These are phyloP conservation scores for Oxystoma pomonae DNA, from an alignment of 2,888 invertebrate species.

Conservation along the genomic window DNA sequence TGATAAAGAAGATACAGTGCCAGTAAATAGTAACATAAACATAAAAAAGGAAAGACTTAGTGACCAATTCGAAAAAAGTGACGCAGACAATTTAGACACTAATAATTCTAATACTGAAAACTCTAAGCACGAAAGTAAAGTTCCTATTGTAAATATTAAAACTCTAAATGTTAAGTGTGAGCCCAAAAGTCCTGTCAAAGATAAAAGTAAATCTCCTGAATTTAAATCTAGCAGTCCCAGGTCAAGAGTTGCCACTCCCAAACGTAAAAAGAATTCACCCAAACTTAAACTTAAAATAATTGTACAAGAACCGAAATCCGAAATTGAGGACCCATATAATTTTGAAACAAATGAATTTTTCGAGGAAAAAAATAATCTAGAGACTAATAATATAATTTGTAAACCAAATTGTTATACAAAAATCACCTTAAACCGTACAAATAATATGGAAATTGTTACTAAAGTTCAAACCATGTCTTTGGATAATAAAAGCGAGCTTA, in stretches of 20 bases:
- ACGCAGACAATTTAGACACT: background rate
- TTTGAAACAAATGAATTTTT: background rate
- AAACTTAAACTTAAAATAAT: background rate
- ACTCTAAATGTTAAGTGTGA: background rate
- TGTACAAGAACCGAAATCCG: background rate
- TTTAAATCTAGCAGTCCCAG: no score
- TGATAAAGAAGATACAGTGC: constrained; percentile 26
- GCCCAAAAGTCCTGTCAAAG: background rate
- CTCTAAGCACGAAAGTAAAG: background rate
- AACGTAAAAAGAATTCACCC: background rate
- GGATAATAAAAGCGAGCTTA: background rate
- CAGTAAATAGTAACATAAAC: background rate
- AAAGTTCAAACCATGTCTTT: constrained; percentile 41
- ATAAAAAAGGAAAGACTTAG: background rate
- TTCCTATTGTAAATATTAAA: background rate
- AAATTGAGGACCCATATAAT: background rate
- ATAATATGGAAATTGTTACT: constrained; percentile 42
- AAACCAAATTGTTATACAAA: constrained; percentile 35
- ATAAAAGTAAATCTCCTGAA: background rate
- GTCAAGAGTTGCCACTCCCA: background rate
- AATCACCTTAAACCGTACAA: constrained; percentile 40
- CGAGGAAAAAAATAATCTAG: background rate
- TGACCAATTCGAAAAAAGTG: background rate
- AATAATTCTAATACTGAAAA: no score
- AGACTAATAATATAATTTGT: background rate